Conservation (phyloP, 2,113 vertebrate genomes). For the Fulica atra region DNA sequence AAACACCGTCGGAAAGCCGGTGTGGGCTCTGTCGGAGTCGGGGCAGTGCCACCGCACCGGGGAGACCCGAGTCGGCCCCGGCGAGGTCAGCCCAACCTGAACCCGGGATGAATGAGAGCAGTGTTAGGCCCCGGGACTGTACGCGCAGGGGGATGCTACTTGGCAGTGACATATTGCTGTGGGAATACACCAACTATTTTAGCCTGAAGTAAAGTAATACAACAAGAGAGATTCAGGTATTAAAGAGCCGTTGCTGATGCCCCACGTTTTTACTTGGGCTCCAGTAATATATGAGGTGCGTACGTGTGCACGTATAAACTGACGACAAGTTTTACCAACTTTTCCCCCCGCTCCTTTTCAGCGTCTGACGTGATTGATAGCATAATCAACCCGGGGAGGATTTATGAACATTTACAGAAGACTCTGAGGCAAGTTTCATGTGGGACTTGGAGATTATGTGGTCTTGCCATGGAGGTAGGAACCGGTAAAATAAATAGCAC, state of each 20-base stretch:
- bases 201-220: constrained; percentile 15
- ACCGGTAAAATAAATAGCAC: constrained; percentile 55
- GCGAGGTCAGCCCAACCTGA: constrained; percentile 8
- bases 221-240: constrained; percentile 30
- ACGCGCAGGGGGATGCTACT: constrained; percentile 4
- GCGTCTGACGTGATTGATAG: constrained; percentile 36
- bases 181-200: constrained; percentile 50
- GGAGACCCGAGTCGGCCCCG: not conserved
- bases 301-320: not conserved
- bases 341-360: constrained; percentile 38
- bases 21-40: not conserved
- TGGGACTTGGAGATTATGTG: constrained; percentile 60
- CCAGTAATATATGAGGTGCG: constrained; percentile 26
- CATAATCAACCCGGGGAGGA: not conserved
- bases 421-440: constrained; percentile 58
- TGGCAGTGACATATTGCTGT: constrained; percentile 55
- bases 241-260: not conserved
- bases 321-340: constrained; percentile 62
- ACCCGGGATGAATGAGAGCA: constrained; percentile 15
- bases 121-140: constrained; percentile 25
- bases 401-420: constrained; percentile 61
- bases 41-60: not conserved
- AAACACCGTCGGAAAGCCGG: not conserved
- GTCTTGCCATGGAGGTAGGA: constrained; percentile 50
- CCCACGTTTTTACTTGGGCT: not conserved